A percentile compares a stretch with the other conserved stretches of the same genome.
These are phyloP conservation scores for Drosophila mimetica DNA, from an alignment of 2,888 invertebrate species.

Conservation along the genomic window DNA sequence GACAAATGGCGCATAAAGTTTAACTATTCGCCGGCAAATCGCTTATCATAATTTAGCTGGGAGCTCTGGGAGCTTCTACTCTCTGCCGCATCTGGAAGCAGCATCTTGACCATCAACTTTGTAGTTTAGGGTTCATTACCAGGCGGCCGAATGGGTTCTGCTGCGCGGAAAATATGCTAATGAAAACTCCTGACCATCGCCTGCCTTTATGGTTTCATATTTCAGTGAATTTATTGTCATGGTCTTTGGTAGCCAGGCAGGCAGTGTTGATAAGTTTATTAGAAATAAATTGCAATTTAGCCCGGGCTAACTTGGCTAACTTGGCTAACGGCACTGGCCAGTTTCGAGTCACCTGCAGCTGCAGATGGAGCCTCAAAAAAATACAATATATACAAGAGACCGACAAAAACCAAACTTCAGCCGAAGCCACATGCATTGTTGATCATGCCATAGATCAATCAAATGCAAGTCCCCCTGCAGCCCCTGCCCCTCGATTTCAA, in stretches of 20 bases:
- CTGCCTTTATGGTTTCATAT: constrained; percentile 76
- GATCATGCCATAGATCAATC: constrained; percentile 77
- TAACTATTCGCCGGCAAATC: constrained; percentile 69
- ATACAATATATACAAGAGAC: not conserved
- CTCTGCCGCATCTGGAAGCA: constrained; percentile 2
- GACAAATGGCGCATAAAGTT: constrained; percentile 68
- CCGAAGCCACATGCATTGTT: constrained; percentile 62
- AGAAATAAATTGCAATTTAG: constrained; percentile 80
- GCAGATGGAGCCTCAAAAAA: constrained; percentile 48
- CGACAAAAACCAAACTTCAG: constrained; percentile 17
- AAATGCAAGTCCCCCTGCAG: constrained; percentile 52
- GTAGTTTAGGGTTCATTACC: constrained; percentile 71
- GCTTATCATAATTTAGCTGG: constrained; percentile 60
- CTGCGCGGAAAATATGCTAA: constrained; percentile 66
- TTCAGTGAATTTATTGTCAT: constrained; percentile 74
- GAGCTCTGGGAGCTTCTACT: too few species aligned
- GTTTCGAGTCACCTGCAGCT: constrained; percentile 47
- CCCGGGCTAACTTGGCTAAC: constrained; percentile 8
- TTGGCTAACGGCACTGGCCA: constrained; percentile 62
- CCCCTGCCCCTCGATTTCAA: constrained; percentile 11
- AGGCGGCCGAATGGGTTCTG: constrained; percentile 10
- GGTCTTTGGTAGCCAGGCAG: constrained; percentile 70
- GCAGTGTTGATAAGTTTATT: constrained; percentile 78
- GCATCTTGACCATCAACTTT: constrained; percentile 62
- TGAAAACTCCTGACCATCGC: constrained; percentile 65